Percentiles rank a stretch among this genome's conserved stretches.
phyloP scores from a whole-genome alignment of 1,140 invertebrate genomes.

The Heliothis virescens region DNA sequence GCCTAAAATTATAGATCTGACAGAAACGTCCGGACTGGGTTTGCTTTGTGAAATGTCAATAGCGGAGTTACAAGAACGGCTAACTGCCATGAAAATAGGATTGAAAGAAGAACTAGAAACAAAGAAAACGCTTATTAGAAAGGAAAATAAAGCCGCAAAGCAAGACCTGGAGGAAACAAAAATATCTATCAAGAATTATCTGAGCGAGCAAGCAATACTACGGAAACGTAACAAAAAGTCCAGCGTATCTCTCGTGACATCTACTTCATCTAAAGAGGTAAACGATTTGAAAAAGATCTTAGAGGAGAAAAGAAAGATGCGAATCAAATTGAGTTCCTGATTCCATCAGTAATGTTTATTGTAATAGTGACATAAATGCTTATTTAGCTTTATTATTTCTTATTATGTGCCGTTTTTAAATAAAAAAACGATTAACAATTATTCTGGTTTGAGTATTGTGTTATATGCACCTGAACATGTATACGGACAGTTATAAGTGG shows the following conservation, averaged over 20 bases:
- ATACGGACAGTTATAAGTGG: no score
- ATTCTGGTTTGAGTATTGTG: not conserved
- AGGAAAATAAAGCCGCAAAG: conserved; percentile 66
- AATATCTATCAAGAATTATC: conserved; percentile 66
- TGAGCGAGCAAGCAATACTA: conserved; percentile 64
- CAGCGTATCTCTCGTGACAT: conserved; percentile 46
- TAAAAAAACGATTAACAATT: not conserved
- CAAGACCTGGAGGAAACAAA: conserved; percentile 72
- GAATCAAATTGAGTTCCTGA: conserved; percentile 63
- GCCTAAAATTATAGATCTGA: conserved; percentile 86
- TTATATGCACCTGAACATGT: not conserved
- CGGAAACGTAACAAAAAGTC: conserved; percentile 66
- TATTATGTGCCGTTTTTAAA: conserved; percentile 7
- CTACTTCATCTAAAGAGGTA: conserved; percentile 69
- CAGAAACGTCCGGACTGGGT: conserved; percentile 85
- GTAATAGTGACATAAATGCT: conserved; percentile 27
- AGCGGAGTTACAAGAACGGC: conserved; percentile 85
- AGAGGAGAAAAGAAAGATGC: conserved; percentile 71
- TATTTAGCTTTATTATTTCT: conserved; percentile 37
- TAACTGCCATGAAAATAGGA: conserved; percentile 80
- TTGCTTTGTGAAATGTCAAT: conserved; percentile 88
- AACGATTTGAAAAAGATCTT: conserved; percentile 72
- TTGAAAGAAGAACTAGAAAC: conserved; percentile 84
- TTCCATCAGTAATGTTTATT: conserved; percentile 37
- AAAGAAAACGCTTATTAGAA: conserved; percentile 74